phyloP scores from a whole-genome alignment of 2,113 vertebrate species.

The Cariama cristata region DNA sequence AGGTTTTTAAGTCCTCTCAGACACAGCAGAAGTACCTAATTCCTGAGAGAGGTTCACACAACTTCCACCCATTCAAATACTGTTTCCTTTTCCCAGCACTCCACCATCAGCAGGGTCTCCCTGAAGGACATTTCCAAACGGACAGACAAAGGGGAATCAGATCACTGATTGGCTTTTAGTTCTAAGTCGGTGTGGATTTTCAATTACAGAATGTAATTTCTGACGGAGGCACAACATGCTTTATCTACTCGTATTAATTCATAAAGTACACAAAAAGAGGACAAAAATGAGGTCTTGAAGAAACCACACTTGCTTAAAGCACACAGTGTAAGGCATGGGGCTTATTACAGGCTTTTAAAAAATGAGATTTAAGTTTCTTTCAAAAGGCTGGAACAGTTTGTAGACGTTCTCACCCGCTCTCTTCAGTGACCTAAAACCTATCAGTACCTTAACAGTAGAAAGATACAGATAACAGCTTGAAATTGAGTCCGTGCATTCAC shows the following conservation, averaged over 20 bases:
- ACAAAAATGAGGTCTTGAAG: slow-evolving; percentile 33
- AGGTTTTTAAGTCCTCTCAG: slow-evolving; percentile 17
- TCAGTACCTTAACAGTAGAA: slow-evolving; percentile 72
- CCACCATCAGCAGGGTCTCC: neutral
- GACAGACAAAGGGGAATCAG: neutral
- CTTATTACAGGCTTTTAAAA: slow-evolving; percentile 63
- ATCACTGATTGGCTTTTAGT: neutral
- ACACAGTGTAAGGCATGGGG: slow-evolving; percentile 67
- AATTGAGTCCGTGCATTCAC: slow-evolving; percentile 66
- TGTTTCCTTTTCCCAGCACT: neutral
- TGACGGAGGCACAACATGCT: slow-evolving; percentile 43
- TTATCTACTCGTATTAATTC: neutral
- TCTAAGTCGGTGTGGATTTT: neutral
- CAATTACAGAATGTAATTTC: neutral
- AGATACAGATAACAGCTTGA: slow-evolving; percentile 56
- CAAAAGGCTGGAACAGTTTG: neutral
- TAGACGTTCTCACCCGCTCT: neutral
- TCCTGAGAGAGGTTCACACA: slow-evolving; percentile 53
- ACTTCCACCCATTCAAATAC: neutral
- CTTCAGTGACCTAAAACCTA: slow-evolving; percentile 29
- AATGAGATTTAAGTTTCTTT: slow-evolving; percentile 29
- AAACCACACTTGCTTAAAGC: slow-evolving; percentile 42
- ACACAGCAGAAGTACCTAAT: slow-evolving; percentile 30
- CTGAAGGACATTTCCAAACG: slow-evolving; percentile 3
- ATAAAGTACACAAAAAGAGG: neutral